phyloP scores from a whole-genome alignment of 2,888 invertebrate genomes.

The Tipula vernalis region DNA sequence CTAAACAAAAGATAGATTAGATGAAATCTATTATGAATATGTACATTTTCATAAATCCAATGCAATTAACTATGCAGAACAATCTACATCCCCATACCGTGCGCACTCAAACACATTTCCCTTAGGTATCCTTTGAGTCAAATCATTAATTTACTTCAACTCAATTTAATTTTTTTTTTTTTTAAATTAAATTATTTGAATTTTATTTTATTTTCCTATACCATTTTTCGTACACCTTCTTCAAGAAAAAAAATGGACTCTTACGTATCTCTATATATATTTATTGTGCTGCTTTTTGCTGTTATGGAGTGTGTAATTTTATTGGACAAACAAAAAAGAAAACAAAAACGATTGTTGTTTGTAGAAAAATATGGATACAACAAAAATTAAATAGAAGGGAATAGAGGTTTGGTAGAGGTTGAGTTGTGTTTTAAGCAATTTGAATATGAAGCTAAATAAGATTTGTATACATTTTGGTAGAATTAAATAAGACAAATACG shows the following conservation, averaged over 20 bases:
- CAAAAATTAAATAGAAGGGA: background rate
- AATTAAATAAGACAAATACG: background rate
- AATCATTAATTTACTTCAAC: constrained; percentile 4
- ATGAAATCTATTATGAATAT: background rate
- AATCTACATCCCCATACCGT: background rate
- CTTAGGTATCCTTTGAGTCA: background rate
- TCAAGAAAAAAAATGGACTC: background rate
- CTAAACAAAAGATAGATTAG: background rate
- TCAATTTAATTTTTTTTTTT: background rate
- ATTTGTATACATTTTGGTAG: background rate
- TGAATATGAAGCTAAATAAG: background rate
- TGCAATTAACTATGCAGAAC: background rate
- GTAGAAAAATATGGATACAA: background rate
- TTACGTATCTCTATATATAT: background rate
- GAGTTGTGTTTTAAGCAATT: background rate
- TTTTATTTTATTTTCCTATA: background rate
- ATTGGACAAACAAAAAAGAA: background rate
- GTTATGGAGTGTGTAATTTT: background rate
- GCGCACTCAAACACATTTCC: background rate
- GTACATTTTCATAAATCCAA: background rate
- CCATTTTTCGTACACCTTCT: background rate
- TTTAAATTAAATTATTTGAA: background rate
- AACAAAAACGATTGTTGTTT: background rate
- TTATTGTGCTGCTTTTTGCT: background rate
- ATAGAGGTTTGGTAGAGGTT: background rate